Conservation (phyloP, 1,140 invertebrate species). For the Zaprionus africanus region DNA sequence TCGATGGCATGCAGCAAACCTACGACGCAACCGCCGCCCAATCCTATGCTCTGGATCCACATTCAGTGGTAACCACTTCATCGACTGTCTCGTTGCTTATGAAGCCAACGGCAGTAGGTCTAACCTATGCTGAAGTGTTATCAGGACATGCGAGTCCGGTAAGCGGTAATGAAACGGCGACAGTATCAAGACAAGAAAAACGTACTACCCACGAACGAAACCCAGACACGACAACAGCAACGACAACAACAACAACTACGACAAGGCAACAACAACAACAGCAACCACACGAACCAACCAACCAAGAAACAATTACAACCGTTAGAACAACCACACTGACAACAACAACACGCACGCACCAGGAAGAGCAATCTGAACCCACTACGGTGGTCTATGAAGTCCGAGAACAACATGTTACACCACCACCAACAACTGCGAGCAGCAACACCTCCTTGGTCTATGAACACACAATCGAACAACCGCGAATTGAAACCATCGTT, state of each 20-base stretch:
- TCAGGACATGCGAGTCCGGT: conserved; percentile 84
- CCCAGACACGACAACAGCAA: conserved; percentile 15
- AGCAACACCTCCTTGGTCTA: conserved; percentile 27
- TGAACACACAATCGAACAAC: conserved; percentile 27
- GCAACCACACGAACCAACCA: conserved; percentile 17
- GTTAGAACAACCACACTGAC: conserved; percentile 52
- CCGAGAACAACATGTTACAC: conserved; percentile 34
- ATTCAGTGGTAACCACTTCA: conserved; percentile 86
- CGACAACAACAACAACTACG: conserved; percentile 18
- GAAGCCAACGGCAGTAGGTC: conserved; percentile 84
- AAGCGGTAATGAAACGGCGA: conserved; percentile 68
- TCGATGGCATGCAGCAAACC: conserved; percentile 88
- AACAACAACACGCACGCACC: conserved; percentile 58
- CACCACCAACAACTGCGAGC: conserved; percentile 37
- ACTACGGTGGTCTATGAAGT: conserved; percentile 38
- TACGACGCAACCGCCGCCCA: conserved; percentile 88
- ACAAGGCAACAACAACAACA: conserved; percentile 27
- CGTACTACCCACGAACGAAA: conserved; percentile 28
- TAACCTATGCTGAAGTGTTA: conserved; percentile 85
- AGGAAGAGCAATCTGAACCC: conserved; percentile 38
- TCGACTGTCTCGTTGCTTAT: conserved; percentile 81
- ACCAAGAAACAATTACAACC: conserved; percentile 35
- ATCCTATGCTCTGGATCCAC: conserved; percentile 90
- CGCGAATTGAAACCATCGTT: conserved; percentile 1
- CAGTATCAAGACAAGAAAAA: conserved; percentile 52